Percentiles rank a stretch among this genome's conserved stretches.
These are phyloP conservation scores for Idaea biselata DNA, from an alignment of 2,888 invertebrate species.

Conservation along the genomic window DNA sequence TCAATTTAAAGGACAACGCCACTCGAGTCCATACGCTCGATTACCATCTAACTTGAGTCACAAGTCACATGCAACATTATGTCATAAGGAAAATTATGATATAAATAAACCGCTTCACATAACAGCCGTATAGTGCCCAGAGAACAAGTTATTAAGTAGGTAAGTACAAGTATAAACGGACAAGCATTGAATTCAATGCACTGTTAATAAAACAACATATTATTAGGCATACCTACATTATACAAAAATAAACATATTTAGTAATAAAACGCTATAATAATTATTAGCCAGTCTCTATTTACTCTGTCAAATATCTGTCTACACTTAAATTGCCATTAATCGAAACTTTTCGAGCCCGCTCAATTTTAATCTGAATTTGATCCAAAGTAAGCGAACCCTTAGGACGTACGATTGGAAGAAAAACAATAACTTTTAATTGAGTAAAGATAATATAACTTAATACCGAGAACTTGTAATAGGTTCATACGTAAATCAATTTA, in stretches of 20 bases:
- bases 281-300: too few relatives aligned
- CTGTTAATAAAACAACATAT: too few relatives aligned
- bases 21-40: conserved; percentile 36
- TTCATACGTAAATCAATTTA: too few relatives aligned
- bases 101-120: conserved; percentile 25
- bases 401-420: too few relatives aligned
- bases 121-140: conserved; percentile 21
- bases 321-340: conserved; percentile 55
- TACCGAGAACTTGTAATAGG: conserved; percentile 30
- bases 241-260: too few relatives aligned
- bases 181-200: conserved; percentile 49
- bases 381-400: too few relatives aligned
- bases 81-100: conserved; percentile 40
- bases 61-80: conserved; percentile 46
- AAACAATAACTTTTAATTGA: neutral
- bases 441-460: conserved; percentile 7
- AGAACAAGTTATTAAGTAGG: conserved; percentile 42
- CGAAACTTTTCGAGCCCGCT: conserved; percentile 16
- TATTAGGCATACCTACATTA: too few relatives aligned
- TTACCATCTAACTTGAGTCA: conserved; percentile 43
- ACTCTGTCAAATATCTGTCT: conserved; percentile 56
- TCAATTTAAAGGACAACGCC: conserved; percentile 9
- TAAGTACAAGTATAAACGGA: conserved; percentile 30
- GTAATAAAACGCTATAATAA: too few relatives aligned
- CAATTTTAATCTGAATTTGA: too few relatives aligned